Evolutionary conservation across 1,140 invertebrate genomes (phyloP), one percentile per base, ranked within the genome.

Genomic region (Caenorhabditis remanei): DNA sequence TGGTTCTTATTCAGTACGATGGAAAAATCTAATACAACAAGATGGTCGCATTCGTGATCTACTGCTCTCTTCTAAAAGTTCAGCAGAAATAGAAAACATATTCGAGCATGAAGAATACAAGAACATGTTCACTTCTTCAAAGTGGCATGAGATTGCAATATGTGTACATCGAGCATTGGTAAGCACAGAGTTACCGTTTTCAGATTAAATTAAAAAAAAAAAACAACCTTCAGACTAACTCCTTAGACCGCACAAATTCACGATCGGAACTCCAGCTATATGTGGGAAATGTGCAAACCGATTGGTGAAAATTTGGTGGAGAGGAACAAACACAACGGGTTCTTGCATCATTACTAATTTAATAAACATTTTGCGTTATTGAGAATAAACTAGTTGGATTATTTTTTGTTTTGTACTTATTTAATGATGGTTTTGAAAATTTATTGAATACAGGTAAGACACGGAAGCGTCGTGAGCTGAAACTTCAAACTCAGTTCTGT

Each of bases 101-200:
- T 79, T 79, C 19, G 71, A 79, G 11, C 43, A 79, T n/a, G 71
- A 79, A 14, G 71, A 79, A 53, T 79, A 79, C n/a, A 79, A 50
- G 53, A 79, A 79, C 24, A 79, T 79, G 71, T 79, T 79, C n/a
- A 79, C 71, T 21, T 79, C 71, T 14, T 79, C 71, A 7, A 79
- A 79, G 53, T 79, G 71, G 71, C 71, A 79, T 50, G 71, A 79
- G 24, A 79, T 79, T 24, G 71, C 71, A 43, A 14, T 79, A 21
- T 79, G 71, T 79, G 71, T 79, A 8, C 71, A 79, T 24, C 43
- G 71, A 79, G 71, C 71, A 79, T 79, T 79, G 71, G 71, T 79
- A 50, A 50, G 41, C 3, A 53, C 50, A 9, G 9, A 32, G n/a
- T n/a, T n/a, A n/a, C n/a, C n/a, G n/a, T n/a, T n/a, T n/a, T n/a